These are phyloP conservation scores for Cheilosia urbana DNA, from an alignment of 2,888 invertebrate species.

Conservation along the genomic window DNA sequence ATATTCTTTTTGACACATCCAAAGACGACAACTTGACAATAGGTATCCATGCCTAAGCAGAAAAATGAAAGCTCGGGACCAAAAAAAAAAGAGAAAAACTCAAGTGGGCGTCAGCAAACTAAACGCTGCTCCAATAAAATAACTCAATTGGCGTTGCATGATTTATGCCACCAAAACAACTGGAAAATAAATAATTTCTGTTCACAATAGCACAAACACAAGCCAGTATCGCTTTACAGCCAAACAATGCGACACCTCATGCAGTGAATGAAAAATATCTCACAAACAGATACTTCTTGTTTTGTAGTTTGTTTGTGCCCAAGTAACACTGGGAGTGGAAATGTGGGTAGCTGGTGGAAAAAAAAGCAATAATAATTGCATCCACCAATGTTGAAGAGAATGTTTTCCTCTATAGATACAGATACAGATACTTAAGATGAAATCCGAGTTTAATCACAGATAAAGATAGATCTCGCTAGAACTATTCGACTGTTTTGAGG, in stretches of 20 bases:
- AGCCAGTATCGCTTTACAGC: slow-evolving; percentile 13
- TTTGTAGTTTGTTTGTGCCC: slow-evolving; percentile 1
- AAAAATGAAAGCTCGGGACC: slow-evolving; percentile 1
- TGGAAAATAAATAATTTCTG: slow-evolving; percentile 5
- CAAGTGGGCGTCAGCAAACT: slow-evolving; percentile 52
- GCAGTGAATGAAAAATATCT: slow-evolving; percentile 31
- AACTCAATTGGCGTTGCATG: slow-evolving; percentile 51
- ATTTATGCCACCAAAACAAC: slow-evolving; percentile 43
- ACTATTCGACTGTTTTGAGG: slow-evolving; percentile 28
- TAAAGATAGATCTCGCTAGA: slow-evolving; percentile 35
- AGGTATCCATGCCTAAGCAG: background rate
- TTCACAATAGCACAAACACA: background rate
- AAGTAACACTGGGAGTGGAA: slow-evolving; percentile 40
- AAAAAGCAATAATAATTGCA: slow-evolving; percentile 17
- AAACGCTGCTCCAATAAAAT: slow-evolving; percentile 57
- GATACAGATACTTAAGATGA: slow-evolving; percentile 46
- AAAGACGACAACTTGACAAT: slow-evolving; percentile 39
- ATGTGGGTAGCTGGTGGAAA: slow-evolving; percentile 2
- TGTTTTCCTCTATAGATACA: slow-evolving; percentile 14
- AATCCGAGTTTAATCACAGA: slow-evolving; percentile 61
- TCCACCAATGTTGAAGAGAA: slow-evolving; percentile 46
- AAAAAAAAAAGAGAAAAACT: background rate
- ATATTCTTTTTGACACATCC: slow-evolving; percentile 29
- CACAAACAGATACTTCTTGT: slow-evolving; percentile 1
- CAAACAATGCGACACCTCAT: slow-evolving; percentile 67